Evolutionary conservation across 2,888 invertebrate genomes (phyloP).

Genomic region (Mythimna loreyi): DNA sequence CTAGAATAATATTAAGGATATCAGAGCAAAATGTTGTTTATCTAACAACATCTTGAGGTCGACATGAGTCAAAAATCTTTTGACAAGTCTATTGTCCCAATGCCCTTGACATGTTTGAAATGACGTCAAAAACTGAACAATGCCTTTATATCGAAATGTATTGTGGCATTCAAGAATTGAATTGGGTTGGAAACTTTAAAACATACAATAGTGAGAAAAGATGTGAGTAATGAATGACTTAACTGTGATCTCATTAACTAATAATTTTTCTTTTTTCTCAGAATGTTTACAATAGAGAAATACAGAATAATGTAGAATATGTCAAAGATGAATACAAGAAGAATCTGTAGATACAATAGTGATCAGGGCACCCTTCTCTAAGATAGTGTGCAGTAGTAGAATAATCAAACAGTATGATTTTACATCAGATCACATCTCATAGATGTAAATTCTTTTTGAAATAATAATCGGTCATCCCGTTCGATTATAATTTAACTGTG

Average conservation of each 20-base stretch:
- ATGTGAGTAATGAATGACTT: conserved; percentile 46
- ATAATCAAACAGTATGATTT: not conserved
- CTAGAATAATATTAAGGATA: not conserved
- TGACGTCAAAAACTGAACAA: conserved; percentile 46
- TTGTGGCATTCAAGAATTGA: conserved; percentile 38
- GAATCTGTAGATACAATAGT: not conserved
- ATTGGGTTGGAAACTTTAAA: conserved; percentile 16
- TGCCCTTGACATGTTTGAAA: conserved; percentile 44
- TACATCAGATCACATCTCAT: no score
- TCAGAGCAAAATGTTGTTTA: not conserved
- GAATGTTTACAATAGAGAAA: not conserved
- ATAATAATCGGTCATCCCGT: no score
- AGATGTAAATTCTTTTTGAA: not conserved
- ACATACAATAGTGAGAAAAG: conserved; percentile 49
- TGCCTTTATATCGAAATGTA: conserved; percentile 32
- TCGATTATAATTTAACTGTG: no score
- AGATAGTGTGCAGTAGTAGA: not conserved
- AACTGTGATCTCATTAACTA: conserved; percentile 24
- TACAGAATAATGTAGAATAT: not conserved
- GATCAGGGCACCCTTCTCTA: not conserved
- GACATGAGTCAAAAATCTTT: not conserved
- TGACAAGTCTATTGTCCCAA: not conserved
- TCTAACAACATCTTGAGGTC: not conserved
- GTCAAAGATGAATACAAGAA: not conserved
- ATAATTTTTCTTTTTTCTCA: conserved; percentile 1